These are phyloP conservation scores for Manduca sexta DNA, from an alignment of 1,140 invertebrate genomes.

Conservation along the genomic window DNA sequence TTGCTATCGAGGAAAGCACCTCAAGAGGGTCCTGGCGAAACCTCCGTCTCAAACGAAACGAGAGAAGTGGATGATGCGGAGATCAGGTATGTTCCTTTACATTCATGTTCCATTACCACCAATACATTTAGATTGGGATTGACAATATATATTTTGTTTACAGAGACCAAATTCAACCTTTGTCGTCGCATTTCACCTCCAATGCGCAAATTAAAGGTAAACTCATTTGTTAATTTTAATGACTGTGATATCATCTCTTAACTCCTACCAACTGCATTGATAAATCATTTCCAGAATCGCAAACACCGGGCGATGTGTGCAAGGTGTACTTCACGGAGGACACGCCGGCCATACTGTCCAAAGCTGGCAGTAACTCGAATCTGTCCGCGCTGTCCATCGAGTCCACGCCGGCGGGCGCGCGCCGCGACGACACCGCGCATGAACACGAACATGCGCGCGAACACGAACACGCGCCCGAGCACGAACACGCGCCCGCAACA, in stretches of 20 bases:
- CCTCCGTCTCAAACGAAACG: too few relatives aligned
- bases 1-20: constrained; percentile 1
- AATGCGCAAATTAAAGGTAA: constrained; percentile 17
- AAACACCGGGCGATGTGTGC: constrained; percentile 41
- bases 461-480: too few relatives aligned
- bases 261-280: too few relatives aligned
- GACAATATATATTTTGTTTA: neutral
- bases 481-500: too few relatives aligned
- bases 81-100: too few relatives aligned
- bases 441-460: neutral
- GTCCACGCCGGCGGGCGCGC: constrained; percentile 38
- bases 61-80: neutral
- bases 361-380: constrained; percentile 86
- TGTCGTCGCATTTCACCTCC: constrained; percentile 1
- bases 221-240: neutral
- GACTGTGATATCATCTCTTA: too few relatives aligned
- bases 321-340: constrained; percentile 83
- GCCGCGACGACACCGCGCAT: neutral
- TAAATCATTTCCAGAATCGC: constrained; percentile 19
- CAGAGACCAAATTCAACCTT: constrained; percentile 9
- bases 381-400: constrained; percentile 80
- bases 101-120: too few relatives aligned
- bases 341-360: constrained; percentile 84
- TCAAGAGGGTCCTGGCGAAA: neutral
- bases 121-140: too few relatives aligned